Conservation (phyloP, 2,113 vertebrate genomes). For the Brachypteracias leptosomus region DNA sequence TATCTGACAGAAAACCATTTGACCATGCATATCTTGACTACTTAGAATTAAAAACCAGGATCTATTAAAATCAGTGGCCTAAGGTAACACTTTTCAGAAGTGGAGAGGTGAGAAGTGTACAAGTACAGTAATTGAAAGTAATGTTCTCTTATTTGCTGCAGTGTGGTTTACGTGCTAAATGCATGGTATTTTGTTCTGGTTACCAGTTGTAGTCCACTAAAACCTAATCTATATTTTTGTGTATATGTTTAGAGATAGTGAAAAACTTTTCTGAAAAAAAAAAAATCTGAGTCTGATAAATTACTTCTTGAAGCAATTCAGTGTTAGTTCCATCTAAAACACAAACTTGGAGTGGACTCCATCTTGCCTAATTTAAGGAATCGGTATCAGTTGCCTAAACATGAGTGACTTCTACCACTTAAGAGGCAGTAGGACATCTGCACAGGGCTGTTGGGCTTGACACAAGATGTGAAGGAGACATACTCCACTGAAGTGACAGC, state of each 20-base stretch:
- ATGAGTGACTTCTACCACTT: background rate
- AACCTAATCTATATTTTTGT: background rate
- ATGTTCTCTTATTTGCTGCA: background rate
- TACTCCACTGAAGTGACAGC: background rate
- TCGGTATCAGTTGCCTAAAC: background rate
- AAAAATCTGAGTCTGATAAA: background rate
- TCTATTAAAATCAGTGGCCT: background rate
- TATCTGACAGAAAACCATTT: background rate
- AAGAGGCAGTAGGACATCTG: background rate
- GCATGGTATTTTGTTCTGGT: background rate
- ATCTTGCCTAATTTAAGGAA: background rate
- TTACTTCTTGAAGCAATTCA: background rate
- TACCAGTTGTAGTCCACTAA: background rate
- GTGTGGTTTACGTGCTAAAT: background rate
- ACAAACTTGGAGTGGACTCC: background rate
- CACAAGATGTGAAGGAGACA: background rate
- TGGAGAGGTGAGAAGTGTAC: background rate
- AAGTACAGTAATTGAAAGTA: background rate
- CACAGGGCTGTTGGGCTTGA: background rate
- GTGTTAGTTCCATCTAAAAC: background rate
- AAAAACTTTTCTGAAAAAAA: background rate
- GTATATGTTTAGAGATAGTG: background rate
- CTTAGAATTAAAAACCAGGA: background rate
- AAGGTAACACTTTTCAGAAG: background rate
- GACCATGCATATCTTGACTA: background rate